Percentiles rank a stretch among this genome's conserved stretches.
These are phyloP conservation scores for Drosophila anomelani DNA, from an alignment of 2,888 invertebrate genomes.

Conservation along the genomic window DNA sequence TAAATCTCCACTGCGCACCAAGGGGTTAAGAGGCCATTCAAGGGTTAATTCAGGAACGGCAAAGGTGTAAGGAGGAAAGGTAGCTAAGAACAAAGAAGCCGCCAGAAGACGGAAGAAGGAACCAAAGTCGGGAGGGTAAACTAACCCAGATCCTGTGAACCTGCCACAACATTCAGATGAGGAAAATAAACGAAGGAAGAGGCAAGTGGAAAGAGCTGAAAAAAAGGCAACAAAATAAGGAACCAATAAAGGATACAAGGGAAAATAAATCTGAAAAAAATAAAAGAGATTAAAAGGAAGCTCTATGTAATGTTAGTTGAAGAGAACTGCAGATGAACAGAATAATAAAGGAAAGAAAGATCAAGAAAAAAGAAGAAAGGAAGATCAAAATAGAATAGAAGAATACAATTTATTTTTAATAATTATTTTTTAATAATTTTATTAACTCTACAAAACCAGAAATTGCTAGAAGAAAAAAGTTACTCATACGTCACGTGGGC, in stretches of 20 bases:
- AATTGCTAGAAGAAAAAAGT: too few species aligned
- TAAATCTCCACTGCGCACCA: constrained; percentile 13
- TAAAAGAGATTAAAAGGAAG: too few species aligned
- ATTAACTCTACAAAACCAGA: too few species aligned
- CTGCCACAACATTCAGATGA: constrained; percentile 9
- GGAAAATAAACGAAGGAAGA: neutral
- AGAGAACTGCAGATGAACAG: neutral
- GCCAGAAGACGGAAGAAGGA: constrained; percentile 43
- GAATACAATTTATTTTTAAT: neutral
- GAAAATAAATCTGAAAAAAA: too few species aligned
- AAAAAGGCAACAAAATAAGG: neutral
- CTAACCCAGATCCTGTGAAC: constrained; percentile 64
- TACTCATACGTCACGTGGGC: too few species aligned
- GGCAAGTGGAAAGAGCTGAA: neutral
- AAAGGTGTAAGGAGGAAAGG: neutral
- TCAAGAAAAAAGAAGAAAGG: neutral
- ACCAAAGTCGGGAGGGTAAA: constrained; percentile 50
- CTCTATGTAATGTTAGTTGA: too few species aligned
- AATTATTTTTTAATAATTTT: too few species aligned
- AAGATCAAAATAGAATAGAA: neutral
- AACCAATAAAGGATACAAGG: neutral
- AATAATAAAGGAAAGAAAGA: neutral
- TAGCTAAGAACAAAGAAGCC: constrained; percentile 19
- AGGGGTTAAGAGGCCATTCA: constrained; percentile 3
- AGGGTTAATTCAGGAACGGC: constrained; percentile 24